Conservation (phyloP, 2,888 invertebrate species). For the Dryadula phaetusa region DNA sequence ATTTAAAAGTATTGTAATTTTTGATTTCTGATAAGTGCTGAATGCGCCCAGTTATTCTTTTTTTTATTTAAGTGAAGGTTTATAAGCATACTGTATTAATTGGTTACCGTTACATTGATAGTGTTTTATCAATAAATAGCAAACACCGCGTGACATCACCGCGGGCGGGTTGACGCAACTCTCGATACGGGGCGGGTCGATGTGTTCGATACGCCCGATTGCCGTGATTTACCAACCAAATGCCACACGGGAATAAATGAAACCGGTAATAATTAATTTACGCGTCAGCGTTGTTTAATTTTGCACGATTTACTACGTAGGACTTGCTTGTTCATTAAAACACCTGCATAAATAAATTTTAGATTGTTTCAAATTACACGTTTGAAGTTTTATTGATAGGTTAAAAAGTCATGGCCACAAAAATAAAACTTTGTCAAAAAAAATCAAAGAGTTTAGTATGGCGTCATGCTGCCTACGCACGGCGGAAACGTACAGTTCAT, state of each 20-base stretch:
- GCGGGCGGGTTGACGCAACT: slow-evolving; percentile 65
- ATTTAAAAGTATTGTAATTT: too few species aligned
- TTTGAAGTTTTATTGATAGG: not conserved
- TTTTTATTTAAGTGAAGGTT: not conserved
- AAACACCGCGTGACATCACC: slow-evolving; percentile 61
- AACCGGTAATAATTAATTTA: slow-evolving; percentile 53
- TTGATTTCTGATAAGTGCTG: too few species aligned
- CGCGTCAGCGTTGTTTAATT: slow-evolving; percentile 12
- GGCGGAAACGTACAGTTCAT: slow-evolving; percentile 82
- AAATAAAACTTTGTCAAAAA: slow-evolving; percentile 18
- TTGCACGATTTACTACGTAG: slow-evolving; percentile 9
- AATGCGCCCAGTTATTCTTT: too few species aligned
- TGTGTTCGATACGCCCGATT: slow-evolving; percentile 51
- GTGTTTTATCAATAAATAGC: slow-evolving; percentile 25
- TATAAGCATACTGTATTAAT: slow-evolving; percentile 1
- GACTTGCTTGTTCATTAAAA: not conserved
- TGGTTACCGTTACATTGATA: slow-evolving; percentile 17
- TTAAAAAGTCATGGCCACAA: not conserved
- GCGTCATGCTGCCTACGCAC: slow-evolving; percentile 84
- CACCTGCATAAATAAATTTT: not conserved
- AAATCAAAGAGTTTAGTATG: slow-evolving; percentile 43
- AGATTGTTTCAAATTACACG: slow-evolving; percentile 1
- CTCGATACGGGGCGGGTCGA: slow-evolving; percentile 52
- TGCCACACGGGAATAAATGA: slow-evolving; percentile 71
- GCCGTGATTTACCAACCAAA: slow-evolving; percentile 78